Percentiles rank a stretch among this genome's conserved stretches.
These are phyloP conservation scores for Rhamphomyia laevipes DNA, from an alignment of 2,888 invertebrate genomes.

Conservation along the genomic window DNA sequence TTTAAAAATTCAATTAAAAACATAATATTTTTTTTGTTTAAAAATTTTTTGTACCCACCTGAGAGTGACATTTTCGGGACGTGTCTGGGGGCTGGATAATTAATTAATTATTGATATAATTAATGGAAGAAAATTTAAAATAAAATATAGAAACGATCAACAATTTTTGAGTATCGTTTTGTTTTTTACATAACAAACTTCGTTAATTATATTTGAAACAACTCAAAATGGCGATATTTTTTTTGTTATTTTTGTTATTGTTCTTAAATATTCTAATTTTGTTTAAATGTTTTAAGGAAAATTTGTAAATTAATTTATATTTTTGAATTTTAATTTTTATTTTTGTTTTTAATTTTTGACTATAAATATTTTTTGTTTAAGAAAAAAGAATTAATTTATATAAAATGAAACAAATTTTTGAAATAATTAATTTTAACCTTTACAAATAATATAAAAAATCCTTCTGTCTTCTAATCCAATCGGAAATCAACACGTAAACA, in stretches of 20 bases:
- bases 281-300: neutral
- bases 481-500: no score
- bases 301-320: no score
- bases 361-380: no score
- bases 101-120: neutral
- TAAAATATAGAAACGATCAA: constrained; percentile 24
- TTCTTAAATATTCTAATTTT: constrained; percentile 9
- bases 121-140: constrained; percentile 1
- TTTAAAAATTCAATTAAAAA: neutral
- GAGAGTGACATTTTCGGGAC: constrained; percentile 24
- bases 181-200: constrained; percentile 21
- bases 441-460: no score
- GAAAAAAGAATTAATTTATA: no score
- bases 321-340: no score
- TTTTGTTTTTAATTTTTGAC: no score
- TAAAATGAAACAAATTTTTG: no score
- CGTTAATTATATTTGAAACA: constrained; percentile 10
- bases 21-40: neutral
- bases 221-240: constrained; percentile 18
- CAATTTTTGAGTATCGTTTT: constrained; percentile 43
- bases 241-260: constrained; percentile 20
- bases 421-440: no score
- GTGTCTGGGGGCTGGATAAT: constrained; percentile 34
- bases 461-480: no score
- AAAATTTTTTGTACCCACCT: neutral